Base-by-base conservation (phyloP, 2,888 invertebrate genomes). In the Apotomis betuletana region DNA sequence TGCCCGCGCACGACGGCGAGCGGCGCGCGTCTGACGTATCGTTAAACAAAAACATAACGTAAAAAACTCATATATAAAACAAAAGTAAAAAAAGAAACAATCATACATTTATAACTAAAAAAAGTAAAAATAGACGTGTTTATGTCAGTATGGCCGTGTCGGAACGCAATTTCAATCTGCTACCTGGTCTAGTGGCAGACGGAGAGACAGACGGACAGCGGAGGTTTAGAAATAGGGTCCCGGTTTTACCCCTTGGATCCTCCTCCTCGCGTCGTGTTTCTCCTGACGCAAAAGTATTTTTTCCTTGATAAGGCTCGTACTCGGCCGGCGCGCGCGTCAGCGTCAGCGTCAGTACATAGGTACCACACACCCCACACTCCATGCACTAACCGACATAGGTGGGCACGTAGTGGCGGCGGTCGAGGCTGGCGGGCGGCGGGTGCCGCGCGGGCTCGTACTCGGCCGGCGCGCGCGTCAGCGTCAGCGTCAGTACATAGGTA, bases 311-410 rank as follows among this genome's bases (percentile, higher is more conserved):
- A 15, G 95, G 95, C 75, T 95, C 95, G 81, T 96, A 95, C 77
- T 96, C 96, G 58, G 95, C 96, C 79, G 63, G 54, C 65, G 62
- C 65, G 67, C 64, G 52, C 38, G 5, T 38, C 73, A 73, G 55
- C 9, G 27, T 54, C 15, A 54, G 54, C 15, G 12, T 49, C 27
- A 27, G 27, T 27, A 41, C 41, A 41, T 41, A 41, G 41, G 41
- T 27, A 27, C 27, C 27, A 27, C 27, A 27, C 27, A 27, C 27
- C 27, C 27, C 27, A 27, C 27, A 27, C 27, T 2, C 27, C 27
- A 27, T 27, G 13, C 64, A 93, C 96, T 94, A 86, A 97, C 97
- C 97, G 94, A 97, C 96, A 89, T 98, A 97, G 61, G 97, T 97
- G 58, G 97, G 96, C 79, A 96, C 96, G 86, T 97, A 97, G 81